Percentiles rank a stretch among this genome's conserved stretches.
Conservation (phyloP, 2,113 vertebrate species). For the Phrynosoma blainvillii region DNA sequence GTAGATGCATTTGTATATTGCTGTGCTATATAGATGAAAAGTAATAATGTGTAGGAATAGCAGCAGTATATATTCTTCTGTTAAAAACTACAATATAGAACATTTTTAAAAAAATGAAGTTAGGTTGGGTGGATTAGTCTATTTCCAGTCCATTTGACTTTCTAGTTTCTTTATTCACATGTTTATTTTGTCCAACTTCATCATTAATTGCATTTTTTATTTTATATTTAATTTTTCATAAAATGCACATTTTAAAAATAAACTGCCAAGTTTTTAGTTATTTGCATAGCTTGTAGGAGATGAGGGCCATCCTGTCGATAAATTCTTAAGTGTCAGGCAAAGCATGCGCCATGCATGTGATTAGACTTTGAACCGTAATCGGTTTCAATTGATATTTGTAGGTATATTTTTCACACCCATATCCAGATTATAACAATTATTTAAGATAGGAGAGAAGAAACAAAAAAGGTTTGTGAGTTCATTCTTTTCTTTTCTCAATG, state of each 20-base stretch:
- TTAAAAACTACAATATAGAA: not conserved
- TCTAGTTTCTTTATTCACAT: not conserved
- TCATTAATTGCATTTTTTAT: not conserved
- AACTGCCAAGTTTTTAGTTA: not conserved
- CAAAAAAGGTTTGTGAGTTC: not conserved
- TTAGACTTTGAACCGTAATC: not conserved
- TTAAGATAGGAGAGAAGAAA: not conserved
- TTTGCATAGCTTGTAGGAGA: not conserved
- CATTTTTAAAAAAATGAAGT: not conserved
- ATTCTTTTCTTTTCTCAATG: not conserved
- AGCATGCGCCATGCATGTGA: not conserved
- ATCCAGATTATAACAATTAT: not conserved
- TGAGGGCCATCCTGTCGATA: not conserved
- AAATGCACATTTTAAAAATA: not conserved
- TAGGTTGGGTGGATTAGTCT: not conserved
- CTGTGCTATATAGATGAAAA: not conserved
- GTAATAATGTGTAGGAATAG: not conserved
- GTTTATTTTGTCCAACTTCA: not conserved
- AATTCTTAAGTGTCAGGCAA: not conserved
- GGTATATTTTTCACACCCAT: not conserved
- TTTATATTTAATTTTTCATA: not conserved
- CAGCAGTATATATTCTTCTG: not conserved
- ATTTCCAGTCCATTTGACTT: not conserved
- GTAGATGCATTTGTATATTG: not conserved
- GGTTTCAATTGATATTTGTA: not conserved